Evolutionary conservation across 2,113 vertebrate genomes (phyloP), one percentile per base, ranked within the genome.

Genomic region (Guaruba guarouba): DNA sequence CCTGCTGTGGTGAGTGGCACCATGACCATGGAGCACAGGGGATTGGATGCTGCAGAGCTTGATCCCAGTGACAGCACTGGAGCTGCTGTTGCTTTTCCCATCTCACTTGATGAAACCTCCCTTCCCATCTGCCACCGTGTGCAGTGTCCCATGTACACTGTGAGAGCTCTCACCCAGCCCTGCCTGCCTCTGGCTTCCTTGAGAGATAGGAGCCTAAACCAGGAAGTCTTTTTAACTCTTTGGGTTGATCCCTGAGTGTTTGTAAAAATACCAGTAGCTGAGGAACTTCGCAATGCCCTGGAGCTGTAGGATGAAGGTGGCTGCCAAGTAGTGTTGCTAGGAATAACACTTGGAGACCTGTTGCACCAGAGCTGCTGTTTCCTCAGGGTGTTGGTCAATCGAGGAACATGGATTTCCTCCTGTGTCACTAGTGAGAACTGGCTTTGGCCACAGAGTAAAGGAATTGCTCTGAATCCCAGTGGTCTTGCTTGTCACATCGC

Each of bases 1-100:
- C 95, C 98, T 99, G 81, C 98, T 99, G 83, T 99, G 99, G 99
- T 99, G 97, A 98, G 98, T 97, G 90, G 80, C 93, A 93, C 54
- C 44, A 4, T 7, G 2, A 17, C n/a, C 1, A 2, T 1, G 1
- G 70, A 75, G 77, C 69, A 48, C 62, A 41, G 71, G 20, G 7
- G 22, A 46, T 3, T 16, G 62, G 69, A 31, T 55, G 81, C 62
- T 82, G 76, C 24, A 19, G 6, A 15, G 39, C 18, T 75, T 69
- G 59, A 28, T 66, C 63, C 55, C 0, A 0, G 8, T 82, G 90
- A 70, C 81, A 81, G 55, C 17, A 1, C 79, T 46, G 52, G 73
- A 83, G 95, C 90, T 92, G 88, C 46, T 67, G 39, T 14, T 48
- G 33, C 55, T 86, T 18, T 5, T 41, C 29, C 74, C 13, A 3